These are phyloP conservation scores for Cynoglossus semilaevis DNA, from an alignment of 2,113 vertebrate genomes.

Conservation along the genomic window DNA sequence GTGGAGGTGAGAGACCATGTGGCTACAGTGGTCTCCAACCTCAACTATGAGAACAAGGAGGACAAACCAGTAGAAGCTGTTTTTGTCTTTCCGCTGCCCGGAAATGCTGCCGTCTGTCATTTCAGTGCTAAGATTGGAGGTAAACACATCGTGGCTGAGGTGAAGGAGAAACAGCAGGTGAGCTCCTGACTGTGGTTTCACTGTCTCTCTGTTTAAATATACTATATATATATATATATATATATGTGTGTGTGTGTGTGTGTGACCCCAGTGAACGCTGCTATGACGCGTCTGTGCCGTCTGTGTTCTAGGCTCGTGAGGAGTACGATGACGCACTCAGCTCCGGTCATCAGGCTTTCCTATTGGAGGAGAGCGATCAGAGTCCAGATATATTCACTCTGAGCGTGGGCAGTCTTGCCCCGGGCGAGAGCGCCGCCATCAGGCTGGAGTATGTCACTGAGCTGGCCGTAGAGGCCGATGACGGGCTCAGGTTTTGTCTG, in stretches of 20 bases:
- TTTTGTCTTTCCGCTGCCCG: constrained; percentile 84
- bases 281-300: neutral
- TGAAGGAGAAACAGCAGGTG: constrained; percentile 80
- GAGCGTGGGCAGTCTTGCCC: constrained; percentile 79
- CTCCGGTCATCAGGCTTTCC: constrained; percentile 77
- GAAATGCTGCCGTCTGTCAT: constrained; percentile 79
- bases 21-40: constrained; percentile 77
- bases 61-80: constrained; percentile 74
- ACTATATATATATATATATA: no score
- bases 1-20: constrained; percentile 79
- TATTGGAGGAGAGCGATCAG: constrained; percentile 76
- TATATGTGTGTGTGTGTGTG: no score
- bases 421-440: constrained; percentile 73
- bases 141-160: constrained; percentile 73
- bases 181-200: neutral
- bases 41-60: constrained; percentile 82
- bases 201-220: no score
- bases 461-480: constrained; percentile 77
- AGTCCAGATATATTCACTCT: constrained; percentile 79
- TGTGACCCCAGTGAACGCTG: no score
- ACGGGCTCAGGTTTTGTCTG: constrained; percentile 78
- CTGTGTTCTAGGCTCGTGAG: constrained; percentile 66
- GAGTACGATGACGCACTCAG: constrained; percentile 79
- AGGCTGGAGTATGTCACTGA: constrained; percentile 80
- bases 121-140: constrained; percentile 79